Evolutionary conservation across 1,140 invertebrate species (phyloP), one percentile per base, ranked within the genome.

Genomic region (Periplaneta americana): DNA sequence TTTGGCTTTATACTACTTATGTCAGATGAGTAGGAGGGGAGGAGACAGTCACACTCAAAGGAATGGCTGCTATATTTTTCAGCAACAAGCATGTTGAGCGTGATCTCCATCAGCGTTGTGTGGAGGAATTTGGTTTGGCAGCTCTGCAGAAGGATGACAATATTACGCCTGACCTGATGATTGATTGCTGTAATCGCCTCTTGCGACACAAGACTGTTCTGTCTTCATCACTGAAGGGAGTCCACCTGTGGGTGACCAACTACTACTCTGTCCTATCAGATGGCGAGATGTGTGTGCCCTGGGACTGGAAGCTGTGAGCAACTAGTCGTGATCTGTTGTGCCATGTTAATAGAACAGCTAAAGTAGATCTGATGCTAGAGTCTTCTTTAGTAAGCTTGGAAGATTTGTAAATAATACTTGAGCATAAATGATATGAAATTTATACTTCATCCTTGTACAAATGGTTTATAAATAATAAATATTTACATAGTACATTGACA

Each of bases 201-300:
- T 87, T 97, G 10, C 82, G 89, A 35, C 86, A 93, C 82, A 88
- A 91, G 82, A 83, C 85, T 75, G 84, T 86, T 34, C 88, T 89
- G 66, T 85, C 81, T 80, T 86, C 39, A 36, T 87, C 86, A 39
- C 88, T 88, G 82, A 86, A 88, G 76, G 93, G 92, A 57, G 89
- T 93, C 37, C 92, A 93, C 84, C 85, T 98, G 0, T 93, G 93
- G 86, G 92, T 98, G 35, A 95, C 96, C 0, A 95, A 96, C 86
- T 98, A 98, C 88, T 98, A 98, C 86, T 96, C 96, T 0, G 94
- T 98, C 18, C 91, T 97, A 85, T 93, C 94, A 10, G 97, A 98
- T 88, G 97, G 97, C 6, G 93, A 96, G 82, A 91, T 98, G 80
- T 98, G 96, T 86, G 95, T 98, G 85, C 97, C 97, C 22, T 98